Evolutionary conservation across 2,888 invertebrate species (phyloP).

Genomic region (Acrobasis suavella): DNA sequence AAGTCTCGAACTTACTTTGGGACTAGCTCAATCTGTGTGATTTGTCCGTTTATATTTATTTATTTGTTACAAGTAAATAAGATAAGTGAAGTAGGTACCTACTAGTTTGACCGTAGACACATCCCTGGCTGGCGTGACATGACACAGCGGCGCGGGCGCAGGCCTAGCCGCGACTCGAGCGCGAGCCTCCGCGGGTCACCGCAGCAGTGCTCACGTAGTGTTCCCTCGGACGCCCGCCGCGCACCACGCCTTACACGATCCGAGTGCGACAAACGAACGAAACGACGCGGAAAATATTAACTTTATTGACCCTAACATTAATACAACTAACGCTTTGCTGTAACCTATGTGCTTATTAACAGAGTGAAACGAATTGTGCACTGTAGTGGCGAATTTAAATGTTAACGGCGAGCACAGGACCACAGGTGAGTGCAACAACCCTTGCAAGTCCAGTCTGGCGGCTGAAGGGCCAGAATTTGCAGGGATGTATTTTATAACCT

Average conservation of each 20-base stretch:
- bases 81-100: too few relatives aligned
- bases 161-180: slow-evolving; percentile 32
- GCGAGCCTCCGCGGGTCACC: slow-evolving; percentile 19
- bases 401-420: slow-evolving; percentile 49
- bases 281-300: slow-evolving; percentile 58
- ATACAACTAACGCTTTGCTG: slow-evolving; percentile 53
- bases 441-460: neutral
- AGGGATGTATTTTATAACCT: neutral
- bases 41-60: too few relatives aligned
- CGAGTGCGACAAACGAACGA: slow-evolving; percentile 71
- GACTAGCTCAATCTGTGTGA: too few relatives aligned
- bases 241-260: slow-evolving; percentile 50
- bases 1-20: too few relatives aligned
- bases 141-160: slow-evolving; percentile 34
- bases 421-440: slow-evolving; percentile 36
- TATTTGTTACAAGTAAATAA: too few relatives aligned
- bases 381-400: slow-evolving; percentile 47
- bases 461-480: neutral
- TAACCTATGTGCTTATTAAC: slow-evolving; percentile 64
- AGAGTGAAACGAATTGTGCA: slow-evolving; percentile 60
- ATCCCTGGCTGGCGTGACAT: neutral
- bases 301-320: slow-evolving; percentile 33
- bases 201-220: slow-evolving; percentile 42
- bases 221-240: slow-evolving; percentile 68
- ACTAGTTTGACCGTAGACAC: neutral